Evolutionary conservation across 2,797 vertebrate species (phyloP).

Genomic region (Chaetophractus vellerosus): DNA sequence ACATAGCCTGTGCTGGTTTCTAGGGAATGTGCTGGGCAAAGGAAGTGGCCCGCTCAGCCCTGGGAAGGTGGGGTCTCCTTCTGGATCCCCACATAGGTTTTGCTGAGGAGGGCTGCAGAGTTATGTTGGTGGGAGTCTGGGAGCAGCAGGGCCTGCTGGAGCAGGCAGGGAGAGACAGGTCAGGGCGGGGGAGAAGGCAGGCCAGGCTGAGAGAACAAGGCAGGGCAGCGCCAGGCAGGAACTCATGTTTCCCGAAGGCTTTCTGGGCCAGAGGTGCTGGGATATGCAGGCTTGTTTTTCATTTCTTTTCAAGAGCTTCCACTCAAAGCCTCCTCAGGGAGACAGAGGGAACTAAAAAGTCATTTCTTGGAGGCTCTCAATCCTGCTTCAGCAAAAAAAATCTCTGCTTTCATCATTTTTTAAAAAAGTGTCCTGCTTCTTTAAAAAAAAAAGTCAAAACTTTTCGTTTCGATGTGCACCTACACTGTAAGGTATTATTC

Average conservation of each 20-base stretch:
- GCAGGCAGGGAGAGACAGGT: not conserved
- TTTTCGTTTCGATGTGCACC: not conserved
- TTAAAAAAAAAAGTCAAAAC: not conserved
- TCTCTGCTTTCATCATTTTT: not conserved
- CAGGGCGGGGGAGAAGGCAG: not conserved
- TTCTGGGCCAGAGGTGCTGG: not conserved
- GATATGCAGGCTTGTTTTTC: not conserved
- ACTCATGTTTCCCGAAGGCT: not conserved
- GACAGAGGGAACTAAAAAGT: not conserved
- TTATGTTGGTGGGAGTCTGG: not conserved
- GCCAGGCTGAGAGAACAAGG: not conserved
- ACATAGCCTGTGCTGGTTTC: not conserved
- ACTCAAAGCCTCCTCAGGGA: not conserved
- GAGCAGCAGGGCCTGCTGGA: not conserved
- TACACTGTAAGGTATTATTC: not conserved
- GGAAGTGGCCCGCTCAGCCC: not conserved
- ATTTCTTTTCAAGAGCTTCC: not conserved
- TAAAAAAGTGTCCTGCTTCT: not conserved
- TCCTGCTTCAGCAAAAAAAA: not conserved
- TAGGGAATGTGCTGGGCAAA: not conserved
- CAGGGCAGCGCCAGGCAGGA: not conserved
- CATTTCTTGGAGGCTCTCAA: not conserved
- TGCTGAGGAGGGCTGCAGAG: not conserved
- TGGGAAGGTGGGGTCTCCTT: not conserved
- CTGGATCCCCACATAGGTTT: not conserved